Base-by-base conservation (phyloP, 1,140 invertebrate species). In the Tigriopus japonicus region DNA sequence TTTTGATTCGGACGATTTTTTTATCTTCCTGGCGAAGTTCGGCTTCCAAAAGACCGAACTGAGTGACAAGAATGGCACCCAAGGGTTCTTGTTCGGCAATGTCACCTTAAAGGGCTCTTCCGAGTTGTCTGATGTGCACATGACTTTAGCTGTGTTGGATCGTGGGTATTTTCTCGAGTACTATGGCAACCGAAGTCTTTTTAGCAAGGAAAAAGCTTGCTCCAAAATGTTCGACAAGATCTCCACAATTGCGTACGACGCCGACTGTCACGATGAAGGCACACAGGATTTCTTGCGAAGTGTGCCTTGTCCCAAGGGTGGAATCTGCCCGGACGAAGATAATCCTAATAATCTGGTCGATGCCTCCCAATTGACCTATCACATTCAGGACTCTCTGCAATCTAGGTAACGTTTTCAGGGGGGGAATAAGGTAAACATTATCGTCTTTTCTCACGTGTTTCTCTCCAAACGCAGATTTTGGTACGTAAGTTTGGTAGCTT, bases 1-100 rank as follows among this genome's bases (percentile, higher is more conserved):
- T 52, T 65, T 13, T 14, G 53, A 52, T 62, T 62, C 62, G 66
- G 63, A 52, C 23, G 80, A 87, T 42, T 94, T 93, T 71, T 94
- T 93, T 70, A 80, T 84, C 68, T 93, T 95, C 73, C 74, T 97
- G 41, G 78, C 87, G 2, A 95, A 95, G 73, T 97, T 95, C 72
- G 92, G 91, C 59, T 90, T 96, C 71, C 89, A 95, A 74, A 92
- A 95, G 73, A 93, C 90, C n/a, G 86, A 92, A 70, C 77, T 80
- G 21, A 80, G 86, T 70, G 78, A 83, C 64, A 75, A 81, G 66
- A 80, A 80, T 64, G 81, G 85, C 63, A 89, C 87, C 62, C 83
- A 84, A 73, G 92, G 93, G 28, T 95, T 89, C 71, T 91, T 95
- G 66, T 95, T 90, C 71, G 92, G 91, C 15, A 95, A 95, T 73